Evolutionary conservation across 2,888 invertebrate genomes (phyloP).

Genomic region (Archaeoteleia sp.): DNA sequence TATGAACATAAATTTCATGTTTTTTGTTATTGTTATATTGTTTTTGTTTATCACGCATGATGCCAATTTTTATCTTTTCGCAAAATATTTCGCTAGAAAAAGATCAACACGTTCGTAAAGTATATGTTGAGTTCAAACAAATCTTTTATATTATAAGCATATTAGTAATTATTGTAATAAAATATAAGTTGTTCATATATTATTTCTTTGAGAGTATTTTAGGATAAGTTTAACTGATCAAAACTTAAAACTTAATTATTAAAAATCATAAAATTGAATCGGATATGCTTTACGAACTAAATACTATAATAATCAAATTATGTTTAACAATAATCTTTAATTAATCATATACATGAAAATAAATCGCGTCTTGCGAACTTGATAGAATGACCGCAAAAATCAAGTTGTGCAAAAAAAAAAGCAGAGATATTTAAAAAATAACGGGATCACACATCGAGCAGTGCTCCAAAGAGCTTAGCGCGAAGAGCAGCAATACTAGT

Average conservation of each 20-base stretch:
- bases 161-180: neutral
- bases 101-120: slow-evolving; percentile 40
- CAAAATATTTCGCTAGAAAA: slow-evolving; percentile 20
- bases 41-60: slow-evolving; percentile 27
- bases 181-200: too few species aligned
- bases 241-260: neutral
- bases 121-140: slow-evolving; percentile 36
- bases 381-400: slow-evolving; percentile 2
- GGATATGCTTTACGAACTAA: slow-evolving; percentile 35
- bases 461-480: slow-evolving; percentile 62
- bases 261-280: slow-evolving; percentile 10
- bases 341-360: slow-evolving; percentile 49
- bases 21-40: slow-evolving; percentile 14
- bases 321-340: slow-evolving; percentile 47
- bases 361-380: neutral
- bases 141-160: slow-evolving; percentile 38
- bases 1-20: slow-evolving; percentile 28
- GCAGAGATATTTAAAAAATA: slow-evolving; percentile 27
- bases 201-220: too few species aligned
- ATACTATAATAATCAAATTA: slow-evolving; percentile 49
- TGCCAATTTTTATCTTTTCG: slow-evolving; percentile 37
- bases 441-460: slow-evolving; percentile 57
- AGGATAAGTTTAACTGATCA: too few species aligned
- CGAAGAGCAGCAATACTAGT: slow-evolving; percentile 70
- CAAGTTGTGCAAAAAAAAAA: slow-evolving; percentile 21